Evolutionary conservation across 2,888 invertebrate species (phyloP).

Genomic region (Andrena camellia): DNA sequence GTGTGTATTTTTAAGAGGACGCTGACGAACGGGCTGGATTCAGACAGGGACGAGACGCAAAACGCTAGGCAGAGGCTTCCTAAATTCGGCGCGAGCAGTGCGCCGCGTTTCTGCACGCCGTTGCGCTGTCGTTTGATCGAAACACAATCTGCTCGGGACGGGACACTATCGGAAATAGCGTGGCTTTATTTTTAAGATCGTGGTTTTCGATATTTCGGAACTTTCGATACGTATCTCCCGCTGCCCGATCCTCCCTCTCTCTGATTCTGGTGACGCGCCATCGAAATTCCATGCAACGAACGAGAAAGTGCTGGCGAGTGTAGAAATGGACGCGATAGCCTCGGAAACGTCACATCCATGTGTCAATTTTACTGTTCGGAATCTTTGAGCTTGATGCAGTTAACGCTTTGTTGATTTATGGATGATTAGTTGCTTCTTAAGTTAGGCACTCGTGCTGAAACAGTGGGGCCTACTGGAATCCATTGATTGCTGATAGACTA

Average conservation of each 20-base stretch:
- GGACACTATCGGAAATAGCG: constrained; percentile 50
- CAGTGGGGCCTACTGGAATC: no score
- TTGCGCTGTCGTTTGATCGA: constrained; percentile 19
- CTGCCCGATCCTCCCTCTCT: neutral
- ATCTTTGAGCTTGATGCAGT: no score
- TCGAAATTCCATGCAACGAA: constrained; percentile 34
- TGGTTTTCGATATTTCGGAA: constrained; percentile 41
- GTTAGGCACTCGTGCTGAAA: no score
- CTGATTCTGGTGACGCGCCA: neutral
- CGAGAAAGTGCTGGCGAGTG: constrained; percentile 3
- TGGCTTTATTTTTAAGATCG: constrained; percentile 58
- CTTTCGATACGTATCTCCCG: constrained; percentile 40
- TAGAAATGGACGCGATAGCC: constrained; percentile 20
- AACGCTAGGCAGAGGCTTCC: neutral
- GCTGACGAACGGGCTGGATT: constrained; percentile 30
- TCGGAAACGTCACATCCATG: constrained; percentile 1
- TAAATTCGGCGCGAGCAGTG: constrained; percentile 21
- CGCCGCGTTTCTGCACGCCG: neutral
- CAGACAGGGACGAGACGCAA: neutral
- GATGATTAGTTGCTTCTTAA: no score
- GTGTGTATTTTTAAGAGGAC: constrained; percentile 44
- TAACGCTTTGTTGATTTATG: no score
- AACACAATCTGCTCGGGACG: constrained; percentile 35
- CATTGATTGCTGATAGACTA: no score
- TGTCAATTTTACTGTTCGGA: constrained; percentile 7